phyloP scores from a whole-genome alignment of 2,113 vertebrate species.

The Zosterops hypoxanthus region DNA sequence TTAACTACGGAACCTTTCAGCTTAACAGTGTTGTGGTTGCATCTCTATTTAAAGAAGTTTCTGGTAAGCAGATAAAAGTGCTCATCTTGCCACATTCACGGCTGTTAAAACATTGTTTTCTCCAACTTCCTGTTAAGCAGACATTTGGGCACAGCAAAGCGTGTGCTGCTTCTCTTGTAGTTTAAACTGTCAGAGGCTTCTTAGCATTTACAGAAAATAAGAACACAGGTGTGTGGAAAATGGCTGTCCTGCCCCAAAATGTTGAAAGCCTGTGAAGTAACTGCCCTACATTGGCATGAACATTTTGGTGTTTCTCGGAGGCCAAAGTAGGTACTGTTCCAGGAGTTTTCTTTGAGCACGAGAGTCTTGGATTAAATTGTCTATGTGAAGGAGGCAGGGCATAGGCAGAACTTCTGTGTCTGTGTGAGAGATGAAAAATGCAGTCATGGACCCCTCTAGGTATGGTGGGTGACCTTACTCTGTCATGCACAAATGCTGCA shows the following conservation, averaged over 20 bases:
- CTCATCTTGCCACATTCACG: not conserved
- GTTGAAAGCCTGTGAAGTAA: not conserved
- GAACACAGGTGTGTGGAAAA: not conserved
- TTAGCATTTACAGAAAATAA: not conserved
- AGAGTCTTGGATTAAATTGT: not conserved
- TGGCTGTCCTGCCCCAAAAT: not conserved
- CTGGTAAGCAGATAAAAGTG: constrained; percentile 34
- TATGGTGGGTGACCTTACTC: rapidly evolving
- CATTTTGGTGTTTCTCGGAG: not conserved
- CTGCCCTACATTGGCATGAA: not conserved
- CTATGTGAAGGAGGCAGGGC: not conserved
- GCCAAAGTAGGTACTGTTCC: not conserved
- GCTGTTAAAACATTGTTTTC: constrained; percentile 24
- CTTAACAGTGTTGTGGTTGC: not conserved
- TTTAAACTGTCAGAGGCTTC: not conserved
- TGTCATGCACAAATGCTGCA: not conserved
- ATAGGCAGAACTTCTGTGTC: not conserved
- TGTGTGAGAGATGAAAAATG: not conserved
- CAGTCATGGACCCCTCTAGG: no score
- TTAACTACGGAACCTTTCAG: not conserved
- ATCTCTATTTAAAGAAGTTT: constrained; percentile 40
- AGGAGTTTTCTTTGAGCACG: not conserved
- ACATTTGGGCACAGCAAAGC: not conserved
- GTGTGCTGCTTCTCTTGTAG: not conserved
- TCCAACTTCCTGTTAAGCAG: constrained; percentile 22